A percentile compares a stretch with the other conserved stretches of the same genome.
phyloP scores from a whole-genome alignment of 1,140 invertebrate species.

The Ceratosolen fusciceps region DNA sequence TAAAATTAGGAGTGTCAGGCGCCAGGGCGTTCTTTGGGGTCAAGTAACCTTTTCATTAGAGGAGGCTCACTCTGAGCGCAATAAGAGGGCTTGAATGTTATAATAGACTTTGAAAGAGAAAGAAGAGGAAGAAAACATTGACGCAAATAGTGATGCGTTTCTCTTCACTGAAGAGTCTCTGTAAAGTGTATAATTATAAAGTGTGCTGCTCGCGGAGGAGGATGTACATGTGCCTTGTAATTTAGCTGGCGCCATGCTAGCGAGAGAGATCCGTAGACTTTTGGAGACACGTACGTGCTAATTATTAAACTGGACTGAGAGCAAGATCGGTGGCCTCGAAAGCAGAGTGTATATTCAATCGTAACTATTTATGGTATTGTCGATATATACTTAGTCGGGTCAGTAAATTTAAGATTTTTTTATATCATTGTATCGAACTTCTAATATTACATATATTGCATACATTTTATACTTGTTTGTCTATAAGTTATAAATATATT shows the following conservation, averaged over 20 bases:
- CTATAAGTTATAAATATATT: too few relatives aligned
- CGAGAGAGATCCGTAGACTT: constrained; percentile 40
- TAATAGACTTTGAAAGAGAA: constrained; percentile 49
- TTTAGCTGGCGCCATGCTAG: constrained; percentile 64
- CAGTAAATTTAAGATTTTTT: too few relatives aligned
- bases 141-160: constrained; percentile 53
- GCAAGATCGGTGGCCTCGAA: background rate
- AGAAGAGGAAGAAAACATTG: constrained; percentile 59
- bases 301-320: constrained; percentile 51
- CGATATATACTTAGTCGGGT: background rate
- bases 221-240: constrained; percentile 62
- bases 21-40: constrained; percentile 67
- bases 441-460: too few relatives aligned
- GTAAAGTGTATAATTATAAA: constrained; percentile 50
- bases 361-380: constrained; percentile 22
- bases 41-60: constrained; percentile 69
- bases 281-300: constrained; percentile 58
- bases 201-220: constrained; percentile 17
- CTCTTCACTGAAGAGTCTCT: constrained; percentile 43
- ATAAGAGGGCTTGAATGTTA: constrained; percentile 49
- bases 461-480: too few relatives aligned
- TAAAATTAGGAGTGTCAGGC: constrained; percentile 53
- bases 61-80: background rate
- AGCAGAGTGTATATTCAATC: background rate
- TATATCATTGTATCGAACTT: too few relatives aligned